Evolutionary conservation across 2,797 vertebrate genomes (phyloP).

Genomic region (Cyprinodon diabolis): DNA sequence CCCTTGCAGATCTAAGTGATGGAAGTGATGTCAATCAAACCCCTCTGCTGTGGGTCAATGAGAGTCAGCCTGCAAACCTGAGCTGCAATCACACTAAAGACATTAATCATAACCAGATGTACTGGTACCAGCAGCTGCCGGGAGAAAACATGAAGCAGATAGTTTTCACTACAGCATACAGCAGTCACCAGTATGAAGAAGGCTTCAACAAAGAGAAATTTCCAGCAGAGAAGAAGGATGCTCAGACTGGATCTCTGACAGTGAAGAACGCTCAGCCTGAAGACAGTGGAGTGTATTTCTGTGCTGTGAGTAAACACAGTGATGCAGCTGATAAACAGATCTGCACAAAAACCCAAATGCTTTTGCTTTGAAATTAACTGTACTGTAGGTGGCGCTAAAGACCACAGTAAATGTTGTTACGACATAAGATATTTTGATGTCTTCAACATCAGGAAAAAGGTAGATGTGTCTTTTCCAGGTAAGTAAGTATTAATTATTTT

Average conservation of each 20-base stretch:
- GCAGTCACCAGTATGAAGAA: constrained; percentile 18
- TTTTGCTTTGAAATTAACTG: neutral
- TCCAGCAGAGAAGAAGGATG: constrained; percentile 3
- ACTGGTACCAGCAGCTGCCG: constrained; percentile 59
- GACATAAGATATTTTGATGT: too few species aligned
- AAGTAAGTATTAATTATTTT: too few species aligned
- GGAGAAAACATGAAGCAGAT: constrained; percentile 48
- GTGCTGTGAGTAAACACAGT: constrained; percentile 57
- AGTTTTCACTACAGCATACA: constrained; percentile 20
- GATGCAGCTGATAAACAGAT: constrained; percentile 12
- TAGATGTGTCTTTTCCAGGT: too few species aligned
- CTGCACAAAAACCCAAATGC: constrained; percentile 35
- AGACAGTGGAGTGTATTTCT: constrained; percentile 49
- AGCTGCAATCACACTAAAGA: constrained; percentile 30
- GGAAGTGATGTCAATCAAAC: constrained; percentile 42
- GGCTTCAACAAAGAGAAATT: constrained; percentile 31
- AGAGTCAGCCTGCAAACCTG: constrained; percentile 4
- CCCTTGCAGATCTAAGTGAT: constrained; percentile 6
- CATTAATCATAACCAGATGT: constrained; percentile 22
- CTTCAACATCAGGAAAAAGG: too few species aligned
- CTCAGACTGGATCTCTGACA: constrained; percentile 41
- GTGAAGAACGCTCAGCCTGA: constrained; percentile 30
- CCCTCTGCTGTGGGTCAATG: constrained; percentile 9
- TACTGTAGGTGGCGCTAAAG: neutral
- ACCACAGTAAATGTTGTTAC: too few species aligned